A percentile compares a stretch with the other conserved stretches of the same genome.
Conservation (phyloP, 2,113 vertebrate species). For the Chelonoidis abingdonii region DNA sequence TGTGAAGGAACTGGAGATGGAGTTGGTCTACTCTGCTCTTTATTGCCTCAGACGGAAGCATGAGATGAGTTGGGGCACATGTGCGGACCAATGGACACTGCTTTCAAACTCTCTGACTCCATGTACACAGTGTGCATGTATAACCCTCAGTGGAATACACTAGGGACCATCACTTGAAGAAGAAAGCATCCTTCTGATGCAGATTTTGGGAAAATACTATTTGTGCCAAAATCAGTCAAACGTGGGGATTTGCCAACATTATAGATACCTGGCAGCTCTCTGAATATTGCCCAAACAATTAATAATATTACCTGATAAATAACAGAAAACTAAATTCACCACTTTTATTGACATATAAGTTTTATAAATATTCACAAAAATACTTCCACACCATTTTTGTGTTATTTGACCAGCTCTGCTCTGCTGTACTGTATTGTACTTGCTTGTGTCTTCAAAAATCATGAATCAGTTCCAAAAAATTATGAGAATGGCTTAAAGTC, state of each 20-base stretch:
- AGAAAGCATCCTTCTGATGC: not conserved
- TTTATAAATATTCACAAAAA: not conserved
- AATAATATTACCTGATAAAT: not conserved
- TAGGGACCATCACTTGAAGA: not conserved
- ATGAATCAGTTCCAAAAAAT: not conserved
- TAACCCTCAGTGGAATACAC: not conserved
- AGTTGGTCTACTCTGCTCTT: not conserved
- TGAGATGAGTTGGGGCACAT: not conserved
- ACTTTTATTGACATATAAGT: not conserved
- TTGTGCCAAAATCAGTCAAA: not conserved
- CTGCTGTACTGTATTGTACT: rapidly evolving
- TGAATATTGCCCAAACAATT: not conserved
- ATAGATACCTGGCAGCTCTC: not conserved
- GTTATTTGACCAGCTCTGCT: not conserved
- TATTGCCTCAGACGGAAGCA: not conserved
- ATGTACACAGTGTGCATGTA: not conserved
- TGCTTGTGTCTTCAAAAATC: not conserved
- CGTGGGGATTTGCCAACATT: not conserved
- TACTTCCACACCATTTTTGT: rapidly evolving
- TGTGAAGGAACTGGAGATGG: not conserved
- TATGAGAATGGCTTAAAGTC: not conserved
- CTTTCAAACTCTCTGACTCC: not conserved
- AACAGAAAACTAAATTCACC: not conserved
- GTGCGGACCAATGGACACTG: not conserved
- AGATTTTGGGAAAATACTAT: not conserved